Conservation (phyloP, 2,797 vertebrate genomes). For the Hyperoplus immaculatus region DNA sequence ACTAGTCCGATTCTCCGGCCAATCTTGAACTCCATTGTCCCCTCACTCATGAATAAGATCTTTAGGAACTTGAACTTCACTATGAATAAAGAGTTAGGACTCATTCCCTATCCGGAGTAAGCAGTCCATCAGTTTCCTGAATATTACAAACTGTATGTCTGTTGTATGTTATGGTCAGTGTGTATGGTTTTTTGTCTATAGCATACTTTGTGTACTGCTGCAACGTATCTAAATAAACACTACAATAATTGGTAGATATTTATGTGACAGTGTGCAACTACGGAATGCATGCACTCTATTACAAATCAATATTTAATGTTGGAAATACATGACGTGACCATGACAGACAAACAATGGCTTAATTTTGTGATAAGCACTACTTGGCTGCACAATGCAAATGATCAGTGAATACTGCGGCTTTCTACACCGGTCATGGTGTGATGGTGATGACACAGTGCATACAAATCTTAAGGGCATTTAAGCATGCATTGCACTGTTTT, state of each 20-base stretch:
- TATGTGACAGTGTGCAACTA: slow-evolving; percentile 11
- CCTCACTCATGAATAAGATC: too few species aligned
- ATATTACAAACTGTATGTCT: neutral
- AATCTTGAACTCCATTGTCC: too few species aligned
- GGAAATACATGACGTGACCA: slow-evolving; percentile 4
- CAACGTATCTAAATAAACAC: neutral
- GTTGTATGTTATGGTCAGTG: neutral
- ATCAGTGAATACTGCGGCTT: neutral
- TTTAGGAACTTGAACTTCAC: too few species aligned
- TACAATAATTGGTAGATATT: slow-evolving; percentile 2
- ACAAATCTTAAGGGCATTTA: neutral
- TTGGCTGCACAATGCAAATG: slow-evolving; percentile 8
- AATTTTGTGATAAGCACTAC: neutral
- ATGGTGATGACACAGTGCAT: neutral
- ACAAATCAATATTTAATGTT: slow-evolving; percentile 23
- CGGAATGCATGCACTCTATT: neutral
- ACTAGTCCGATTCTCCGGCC: too few species aligned
- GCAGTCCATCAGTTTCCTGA: too few species aligned
- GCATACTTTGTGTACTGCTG: neutral
- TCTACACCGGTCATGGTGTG: neutral
- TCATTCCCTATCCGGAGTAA: too few species aligned
- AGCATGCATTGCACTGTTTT: neutral
- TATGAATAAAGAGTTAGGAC: too few species aligned
- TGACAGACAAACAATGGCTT: slow-evolving; percentile 18
- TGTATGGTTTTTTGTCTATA: neutral